Evolutionary conservation across 2,888 invertebrate genomes (phyloP).

Genomic region (Hyppa rectilinea): DNA sequence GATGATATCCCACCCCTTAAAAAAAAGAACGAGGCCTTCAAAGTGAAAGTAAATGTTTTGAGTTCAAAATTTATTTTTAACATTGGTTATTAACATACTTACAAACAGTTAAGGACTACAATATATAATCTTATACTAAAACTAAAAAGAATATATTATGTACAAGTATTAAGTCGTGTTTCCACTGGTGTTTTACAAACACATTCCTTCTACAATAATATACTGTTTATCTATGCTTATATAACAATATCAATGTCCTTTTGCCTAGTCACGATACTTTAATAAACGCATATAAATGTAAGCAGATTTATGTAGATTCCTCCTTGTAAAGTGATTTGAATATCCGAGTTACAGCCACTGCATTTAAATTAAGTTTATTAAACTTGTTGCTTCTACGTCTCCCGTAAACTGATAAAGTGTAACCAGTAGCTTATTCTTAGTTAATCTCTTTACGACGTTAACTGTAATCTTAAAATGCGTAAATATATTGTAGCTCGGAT

Average conservation of each 20-base stretch:
- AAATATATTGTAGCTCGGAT: constrained; percentile 10
- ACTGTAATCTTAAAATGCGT: constrained; percentile 40
- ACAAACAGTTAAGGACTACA: too few relatives aligned
- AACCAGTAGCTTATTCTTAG: constrained; percentile 27
- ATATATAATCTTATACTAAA: too few relatives aligned
- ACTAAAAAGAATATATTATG: too few relatives aligned
- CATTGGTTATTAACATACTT: too few relatives aligned
- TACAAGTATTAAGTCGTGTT: neutral
- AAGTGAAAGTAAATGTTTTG: too few relatives aligned
- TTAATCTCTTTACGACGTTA: constrained; percentile 40
- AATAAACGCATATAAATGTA: constrained; percentile 50
- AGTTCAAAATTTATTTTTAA: too few relatives aligned
- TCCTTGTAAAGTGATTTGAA: constrained; percentile 66
- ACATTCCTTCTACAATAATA: neutral
- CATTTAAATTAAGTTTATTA: constrained; percentile 67
- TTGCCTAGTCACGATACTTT: constrained; percentile 29
- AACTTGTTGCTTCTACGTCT: constrained; percentile 66
- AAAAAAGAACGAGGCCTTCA: too few relatives aligned
- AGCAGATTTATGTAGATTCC: constrained; percentile 65
- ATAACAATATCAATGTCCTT: constrained; percentile 7
- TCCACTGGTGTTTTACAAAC: neutral
- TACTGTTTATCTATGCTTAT: neutral
- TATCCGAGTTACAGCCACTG: constrained; percentile 64
- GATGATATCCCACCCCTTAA: too few relatives aligned
- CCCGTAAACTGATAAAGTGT: constrained; percentile 49